phyloP scores from a whole-genome alignment of 1,140 invertebrate species.

The Triops cancriformis region DNA sequence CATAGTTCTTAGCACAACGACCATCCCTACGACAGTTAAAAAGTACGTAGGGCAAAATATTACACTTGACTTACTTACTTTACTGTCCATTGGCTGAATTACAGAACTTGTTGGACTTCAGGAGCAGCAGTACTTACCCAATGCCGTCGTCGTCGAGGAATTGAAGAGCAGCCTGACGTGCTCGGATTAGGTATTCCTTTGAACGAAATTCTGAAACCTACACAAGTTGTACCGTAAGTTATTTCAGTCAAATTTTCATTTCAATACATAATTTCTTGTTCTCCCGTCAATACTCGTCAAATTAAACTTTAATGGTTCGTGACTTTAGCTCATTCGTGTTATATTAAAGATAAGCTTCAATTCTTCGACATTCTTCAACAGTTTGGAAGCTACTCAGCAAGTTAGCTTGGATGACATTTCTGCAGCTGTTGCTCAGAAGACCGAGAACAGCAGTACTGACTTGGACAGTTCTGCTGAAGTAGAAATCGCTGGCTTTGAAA shows the following conservation, averaged over 20 bases:
- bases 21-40: neutral
- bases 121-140: neutral
- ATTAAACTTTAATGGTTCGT: too few species aligned
- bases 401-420: neutral
- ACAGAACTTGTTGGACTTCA: neutral
- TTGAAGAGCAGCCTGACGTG: neutral
- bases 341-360: too few species aligned
- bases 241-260: too few species aligned
- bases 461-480: neutral
- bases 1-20: neutral
- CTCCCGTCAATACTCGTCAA: too few species aligned
- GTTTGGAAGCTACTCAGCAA: neutral
- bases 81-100: neutral
- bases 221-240: too few species aligned
- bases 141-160: slow-evolving; percentile 22
- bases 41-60: neutral
- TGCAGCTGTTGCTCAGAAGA: neutral
- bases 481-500: neutral
- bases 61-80: neutral
- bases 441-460: neutral
- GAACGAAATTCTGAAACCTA: too few species aligned
- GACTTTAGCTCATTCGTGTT: too few species aligned
- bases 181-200: too few species aligned
- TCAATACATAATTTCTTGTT: too few species aligned
- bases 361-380: neutral